phyloP scores from a whole-genome alignment of 64 coral and sea anemone genomes.

The Orbicella faveolata region DNA sequence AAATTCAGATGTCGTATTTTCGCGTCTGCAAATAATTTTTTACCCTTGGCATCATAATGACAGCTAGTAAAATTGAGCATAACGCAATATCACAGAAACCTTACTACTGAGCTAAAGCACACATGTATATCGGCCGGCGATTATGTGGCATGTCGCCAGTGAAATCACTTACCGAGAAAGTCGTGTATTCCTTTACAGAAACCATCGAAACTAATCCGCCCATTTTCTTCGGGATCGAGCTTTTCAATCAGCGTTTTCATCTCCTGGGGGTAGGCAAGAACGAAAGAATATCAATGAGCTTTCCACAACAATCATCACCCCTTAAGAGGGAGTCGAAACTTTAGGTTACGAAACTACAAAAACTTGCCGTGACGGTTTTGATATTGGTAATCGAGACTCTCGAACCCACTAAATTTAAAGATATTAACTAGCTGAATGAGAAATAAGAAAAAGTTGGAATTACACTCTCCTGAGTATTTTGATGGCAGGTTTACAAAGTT shows the following conservation, averaged over 20 bases:
- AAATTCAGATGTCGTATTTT: neutral
- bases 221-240: conserved; percentile 84
- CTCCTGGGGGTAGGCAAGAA: conserved; percentile 56
- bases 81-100: conserved; percentile 7
- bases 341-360: neutral
- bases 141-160: too few relatives aligned
- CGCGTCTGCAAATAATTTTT: neutral
- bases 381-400: neutral
- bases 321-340: neutral
- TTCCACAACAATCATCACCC: neutral
- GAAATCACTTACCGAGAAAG: conserved; percentile 74
- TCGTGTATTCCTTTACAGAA: conserved; percentile 92
- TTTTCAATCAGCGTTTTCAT: conserved; percentile 81
- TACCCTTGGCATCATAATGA: neutral
- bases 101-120: neutral
- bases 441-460: neutral
- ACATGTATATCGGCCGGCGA: too few relatives aligned
- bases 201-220: conserved; percentile 87
- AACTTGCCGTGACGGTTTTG: neutral
- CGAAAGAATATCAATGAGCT: conserved; percentile 1
- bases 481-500: neutral
- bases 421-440: neutral
- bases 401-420: neutral
- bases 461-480: neutral
- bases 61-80: neutral